A percentile compares a stretch with the other conserved stretches of the same genome.
Evolutionary conservation across 2,113 vertebrate genomes (phyloP).

Genomic region (Laticauda colubrina): DNA sequence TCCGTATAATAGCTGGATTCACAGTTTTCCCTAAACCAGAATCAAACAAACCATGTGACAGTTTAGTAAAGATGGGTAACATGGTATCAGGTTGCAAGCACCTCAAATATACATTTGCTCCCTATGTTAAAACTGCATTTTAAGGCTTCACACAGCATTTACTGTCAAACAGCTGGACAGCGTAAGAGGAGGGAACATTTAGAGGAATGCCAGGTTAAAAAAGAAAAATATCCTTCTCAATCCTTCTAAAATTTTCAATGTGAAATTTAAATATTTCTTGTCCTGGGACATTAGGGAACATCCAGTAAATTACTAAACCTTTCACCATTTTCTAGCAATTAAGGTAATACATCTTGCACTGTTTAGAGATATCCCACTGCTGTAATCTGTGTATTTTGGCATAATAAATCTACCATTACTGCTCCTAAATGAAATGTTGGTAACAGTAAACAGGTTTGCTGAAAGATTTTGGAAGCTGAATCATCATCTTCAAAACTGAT

Average conservation of each 20-base stretch:
- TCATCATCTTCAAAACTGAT: not conserved
- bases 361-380: not conserved
- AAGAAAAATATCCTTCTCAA: not conserved
- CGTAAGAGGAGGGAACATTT: not conserved
- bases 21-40: not conserved
- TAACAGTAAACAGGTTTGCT: not conserved
- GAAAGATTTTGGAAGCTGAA: conserved; percentile 20
- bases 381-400: not conserved
- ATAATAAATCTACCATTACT: too few relatives aligned
- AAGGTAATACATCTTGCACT: not conserved
- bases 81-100: not conserved
- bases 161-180: not conserved
- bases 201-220: not conserved
- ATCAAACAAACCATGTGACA: not conserved
- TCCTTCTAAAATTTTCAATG: not conserved
- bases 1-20: not conserved
- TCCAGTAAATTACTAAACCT: not conserved
- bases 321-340: not conserved
- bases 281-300: not conserved
- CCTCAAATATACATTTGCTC: not conserved
- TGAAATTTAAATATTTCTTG: not conserved
- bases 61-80: not conserved
- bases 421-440: not conserved
- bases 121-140: not conserved
- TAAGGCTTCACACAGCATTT: not conserved